Base-by-base conservation (phyloP, 1,140 invertebrate genomes). In the Ladona fulva region DNA sequence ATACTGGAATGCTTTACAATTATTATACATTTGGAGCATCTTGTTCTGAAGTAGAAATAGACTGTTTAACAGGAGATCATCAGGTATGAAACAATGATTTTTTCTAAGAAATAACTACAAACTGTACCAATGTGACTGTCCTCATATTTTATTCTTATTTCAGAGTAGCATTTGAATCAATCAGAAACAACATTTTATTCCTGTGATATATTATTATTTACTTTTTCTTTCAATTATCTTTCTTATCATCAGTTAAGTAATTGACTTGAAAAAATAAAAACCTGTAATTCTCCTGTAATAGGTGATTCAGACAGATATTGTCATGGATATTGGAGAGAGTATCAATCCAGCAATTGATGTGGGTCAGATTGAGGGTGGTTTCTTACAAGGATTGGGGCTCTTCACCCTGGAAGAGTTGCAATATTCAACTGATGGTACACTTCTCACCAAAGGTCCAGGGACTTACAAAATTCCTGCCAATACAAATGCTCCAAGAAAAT, bases 281-380 rank as follows among this genome's bases (percentile, higher is more conserved):
- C 52, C 14, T 66, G 52, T 66, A 3, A 66, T 66, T 16, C 52
- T 5, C 14, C 5, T 75, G 25, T 75, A 80, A 42, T 80, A 90
- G 85, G 87, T 91, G 3, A 80, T 91, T 16, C 84, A 87, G 80
- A 90, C 90, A 19, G 90, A 92, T 80, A 92, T 92, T 78, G 89
- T 92, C 0, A 91, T 92, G 90, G 91, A 92, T 82, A 83, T 91
- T 66, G 91, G 91, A 11, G 87, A 89, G 79, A 91, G 89, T 81
- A 82, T 92, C 59, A 92, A 92, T 82, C 91, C 91, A 24, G 90
- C 90, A 1, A 89, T 92, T 79, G 91, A 92, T 81, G 89, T 92
- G 80, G 91, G 91, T 14, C 91, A 92, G 84, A 90, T 92, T 24
- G 91, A 92, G 85, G 91, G 91, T 22, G 91, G 87, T 0, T 92